phyloP scores from a whole-genome alignment of 1,140 invertebrate genomes.

The Drosophila tani region DNA sequence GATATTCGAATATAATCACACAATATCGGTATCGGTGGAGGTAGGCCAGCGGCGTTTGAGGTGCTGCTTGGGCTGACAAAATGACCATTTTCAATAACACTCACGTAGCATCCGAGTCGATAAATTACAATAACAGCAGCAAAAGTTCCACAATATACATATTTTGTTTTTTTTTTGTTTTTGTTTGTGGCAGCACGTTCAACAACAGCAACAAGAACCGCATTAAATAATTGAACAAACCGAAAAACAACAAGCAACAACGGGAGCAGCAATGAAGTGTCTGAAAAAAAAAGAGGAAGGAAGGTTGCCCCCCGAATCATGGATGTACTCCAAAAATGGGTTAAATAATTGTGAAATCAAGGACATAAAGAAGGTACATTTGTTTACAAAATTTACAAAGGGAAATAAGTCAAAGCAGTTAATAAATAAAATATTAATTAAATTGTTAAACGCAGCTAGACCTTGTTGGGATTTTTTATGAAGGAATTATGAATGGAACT shows the following conservation, averaged over 20 bases:
- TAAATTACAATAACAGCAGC: constrained; percentile 68
- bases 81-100: constrained; percentile 82
- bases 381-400: background rate
- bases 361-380: background rate
- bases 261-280: constrained; percentile 58
- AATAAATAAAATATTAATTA: no score
- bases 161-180: no score
- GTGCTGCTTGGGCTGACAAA: constrained; percentile 54
- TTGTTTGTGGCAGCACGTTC: constrained; percentile 50
- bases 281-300: constrained; percentile 36
- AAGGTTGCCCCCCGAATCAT: constrained; percentile 32
- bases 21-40: constrained; percentile 34
- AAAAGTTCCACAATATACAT: constrained; percentile 47
- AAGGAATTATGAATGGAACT: no score
- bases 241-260: constrained; percentile 34
- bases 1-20: constrained; percentile 15
- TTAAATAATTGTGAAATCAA: background rate
- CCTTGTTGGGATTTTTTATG: no score
- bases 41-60: constrained; percentile 54
- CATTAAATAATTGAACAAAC: constrained; percentile 33
- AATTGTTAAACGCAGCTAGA: no score
- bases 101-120: constrained; percentile 81
- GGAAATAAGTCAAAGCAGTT: background rate
- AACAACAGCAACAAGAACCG: constrained; percentile 43
- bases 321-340: constrained; percentile 13